phyloP scores from a whole-genome alignment of 2,113 vertebrate genomes.

The Antigone vipio region DNA sequence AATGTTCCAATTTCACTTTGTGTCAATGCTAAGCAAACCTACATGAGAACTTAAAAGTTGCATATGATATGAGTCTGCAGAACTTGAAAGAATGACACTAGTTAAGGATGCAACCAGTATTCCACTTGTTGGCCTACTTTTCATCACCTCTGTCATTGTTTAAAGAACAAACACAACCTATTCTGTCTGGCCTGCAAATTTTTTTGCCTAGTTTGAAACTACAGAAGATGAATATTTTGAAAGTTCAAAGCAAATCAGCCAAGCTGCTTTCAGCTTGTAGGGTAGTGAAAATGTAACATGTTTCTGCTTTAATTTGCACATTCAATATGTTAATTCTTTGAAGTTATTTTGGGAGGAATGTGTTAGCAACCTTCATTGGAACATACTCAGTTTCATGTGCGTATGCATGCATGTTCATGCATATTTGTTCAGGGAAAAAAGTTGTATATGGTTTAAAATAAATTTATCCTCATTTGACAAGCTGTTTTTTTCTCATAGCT shows the following conservation, averaged over 20 bases:
- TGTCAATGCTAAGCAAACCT: not conserved
- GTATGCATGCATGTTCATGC: not conserved
- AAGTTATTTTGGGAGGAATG: slow-evolving; percentile 39
- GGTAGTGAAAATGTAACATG: slow-evolving; percentile 24
- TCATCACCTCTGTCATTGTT: not conserved
- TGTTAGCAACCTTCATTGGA: not conserved
- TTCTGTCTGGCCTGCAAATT: not conserved
- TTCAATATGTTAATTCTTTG: slow-evolving; percentile 47
- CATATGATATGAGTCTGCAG: not conserved
- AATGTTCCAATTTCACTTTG: not conserved
- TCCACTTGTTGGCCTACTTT: slow-evolving; percentile 7
- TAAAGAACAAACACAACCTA: not conserved
- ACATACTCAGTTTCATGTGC: not conserved
- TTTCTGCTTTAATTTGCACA: slow-evolving; percentile 43
- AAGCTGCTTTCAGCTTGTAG: slow-evolving; percentile 9
- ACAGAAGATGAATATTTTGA: slow-evolving; percentile 9
- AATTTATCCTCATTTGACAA: not conserved
- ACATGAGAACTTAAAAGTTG: not conserved
- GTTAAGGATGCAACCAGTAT: not conserved
- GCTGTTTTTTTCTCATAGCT: not conserved
- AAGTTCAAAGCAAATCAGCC: slow-evolving; percentile 41
- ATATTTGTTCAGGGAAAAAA: not conserved
- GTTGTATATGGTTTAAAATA: not conserved
- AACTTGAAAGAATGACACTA: not conserved
- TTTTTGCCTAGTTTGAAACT: not conserved